Percentiles rank a stretch among this genome's conserved stretches.
phyloP scores from a whole-genome alignment of 2,888 invertebrate genomes.

The Coelinius sp. region DNA sequence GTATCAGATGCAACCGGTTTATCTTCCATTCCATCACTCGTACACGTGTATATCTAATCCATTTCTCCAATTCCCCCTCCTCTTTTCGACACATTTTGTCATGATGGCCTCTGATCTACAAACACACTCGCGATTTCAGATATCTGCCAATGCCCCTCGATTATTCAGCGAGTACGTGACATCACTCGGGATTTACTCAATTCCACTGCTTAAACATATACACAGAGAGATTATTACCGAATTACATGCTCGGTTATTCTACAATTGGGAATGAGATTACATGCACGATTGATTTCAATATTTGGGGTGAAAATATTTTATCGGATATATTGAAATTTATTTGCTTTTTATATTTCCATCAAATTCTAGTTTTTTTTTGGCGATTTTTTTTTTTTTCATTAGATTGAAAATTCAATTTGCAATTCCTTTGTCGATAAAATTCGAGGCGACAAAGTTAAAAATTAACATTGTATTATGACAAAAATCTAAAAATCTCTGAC shows the following conservation, averaged over 20 bases:
- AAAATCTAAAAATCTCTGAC: too few species aligned
- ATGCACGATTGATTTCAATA: background rate
- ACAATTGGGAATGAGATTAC: background rate
- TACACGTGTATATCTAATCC: background rate
- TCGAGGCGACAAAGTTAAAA: too few species aligned
- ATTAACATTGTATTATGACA: too few species aligned
- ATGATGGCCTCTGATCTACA: background rate
- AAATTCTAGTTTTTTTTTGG: too few species aligned
- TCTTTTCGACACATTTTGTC: background rate
- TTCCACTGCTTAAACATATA: constrained; percentile 50
- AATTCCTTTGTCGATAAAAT: too few species aligned
- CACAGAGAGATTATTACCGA: constrained; percentile 60
- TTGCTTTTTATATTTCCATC: background rate
- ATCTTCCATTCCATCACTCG: background rate
- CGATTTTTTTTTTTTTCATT: too few species aligned
- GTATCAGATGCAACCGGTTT: background rate
- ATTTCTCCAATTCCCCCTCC: background rate
- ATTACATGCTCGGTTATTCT: constrained; percentile 55
- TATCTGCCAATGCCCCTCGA: background rate
- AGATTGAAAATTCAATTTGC: too few species aligned
- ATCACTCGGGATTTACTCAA: constrained; percentile 49
- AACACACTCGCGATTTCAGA: background rate
- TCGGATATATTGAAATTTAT: background rate
- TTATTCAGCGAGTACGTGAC: constrained; percentile 39
- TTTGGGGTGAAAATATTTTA: background rate